A percentile compares a stretch with the other conserved stretches of the same genome.
These are phyloP conservation scores for Epirrhoe alternata DNA, from an alignment of 2,888 invertebrate species.

Conservation along the genomic window DNA sequence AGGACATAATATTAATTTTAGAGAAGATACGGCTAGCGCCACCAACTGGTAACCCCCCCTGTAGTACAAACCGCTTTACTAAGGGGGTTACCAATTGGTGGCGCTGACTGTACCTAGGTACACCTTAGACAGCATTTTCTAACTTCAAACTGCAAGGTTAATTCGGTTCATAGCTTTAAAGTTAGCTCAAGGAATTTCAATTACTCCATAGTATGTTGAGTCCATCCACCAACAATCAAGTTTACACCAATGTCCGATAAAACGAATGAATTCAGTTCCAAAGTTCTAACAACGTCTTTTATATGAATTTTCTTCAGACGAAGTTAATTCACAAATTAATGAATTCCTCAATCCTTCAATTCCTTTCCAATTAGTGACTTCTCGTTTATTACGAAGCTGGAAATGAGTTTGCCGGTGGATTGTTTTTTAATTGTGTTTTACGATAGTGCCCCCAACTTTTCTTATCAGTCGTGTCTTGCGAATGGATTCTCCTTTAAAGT, in stretches of 20 bases:
- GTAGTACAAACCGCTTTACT: too few relatives aligned
- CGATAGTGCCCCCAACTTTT: background rate
- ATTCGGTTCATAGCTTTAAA: too few relatives aligned
- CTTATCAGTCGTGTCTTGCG: background rate
- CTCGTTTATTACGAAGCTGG: constrained; percentile 12
- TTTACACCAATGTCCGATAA: constrained; percentile 16
- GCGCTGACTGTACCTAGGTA: too few relatives aligned
- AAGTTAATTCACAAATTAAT: constrained; percentile 31
- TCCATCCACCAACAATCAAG: background rate
- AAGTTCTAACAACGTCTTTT: constrained; percentile 20
- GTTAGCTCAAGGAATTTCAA: too few relatives aligned
- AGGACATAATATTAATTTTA: too few relatives aligned
- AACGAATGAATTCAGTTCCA: constrained; percentile 3
- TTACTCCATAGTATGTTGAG: too few relatives aligned
- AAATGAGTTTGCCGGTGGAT: constrained; percentile 1
- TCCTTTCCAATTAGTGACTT: constrained; percentile 35
- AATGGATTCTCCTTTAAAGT: background rate
- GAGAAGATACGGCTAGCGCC: too few relatives aligned
- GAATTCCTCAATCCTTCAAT: constrained; percentile 37
- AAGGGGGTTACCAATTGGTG: too few relatives aligned
- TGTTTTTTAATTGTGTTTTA: constrained; percentile 4
- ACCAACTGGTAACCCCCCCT: too few relatives aligned
- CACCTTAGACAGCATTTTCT: too few relatives aligned
- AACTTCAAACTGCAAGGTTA: too few relatives aligned
- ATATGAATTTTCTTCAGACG: constrained; percentile 12